Evolutionary conservation across 2,888 invertebrate species (phyloP), one percentile per base, ranked within the genome.

Genomic region (Morpho achilles): DNA sequence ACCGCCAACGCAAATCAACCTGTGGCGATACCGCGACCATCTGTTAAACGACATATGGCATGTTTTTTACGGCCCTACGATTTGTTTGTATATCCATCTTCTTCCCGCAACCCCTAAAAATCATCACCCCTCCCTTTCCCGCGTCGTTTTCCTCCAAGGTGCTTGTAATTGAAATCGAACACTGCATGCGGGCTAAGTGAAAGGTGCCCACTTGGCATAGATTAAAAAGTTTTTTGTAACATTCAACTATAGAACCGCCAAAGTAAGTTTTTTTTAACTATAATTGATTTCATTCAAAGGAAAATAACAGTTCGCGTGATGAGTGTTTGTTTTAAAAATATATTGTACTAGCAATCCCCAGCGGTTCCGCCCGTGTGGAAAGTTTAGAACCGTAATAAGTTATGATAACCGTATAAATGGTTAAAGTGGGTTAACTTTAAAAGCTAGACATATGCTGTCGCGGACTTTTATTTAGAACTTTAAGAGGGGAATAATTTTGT

Each of bases 131-230:
- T 82, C 81, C 63, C 74, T n/a, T 63, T 87, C 72, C 8, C 60
- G 49, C 77, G 67, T 72, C 65, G 80, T 83, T 82, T 85, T 84
- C 77, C 81, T 87, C 82, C 84, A 79, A 85, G 81, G 79, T 78
- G 76, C 77, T 70, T 75, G 82, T 83, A 84, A 87, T 86, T 87
- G 87, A 87, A 87, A 87, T 80, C 79, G 84, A 82, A 85, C 81
- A 83, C 84, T 84, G 77, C 80, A 88, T 87, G 86, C 87, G 87
- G 87, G 87, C 74, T 75, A 79, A 86, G 87, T 83, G 87, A 86
- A 88, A 87, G 87, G 84, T 79, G 32, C 77, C 73, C 55, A 71
- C 73, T 71, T 72, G 70, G 44, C 80, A 84, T 69, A 82, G 83
- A 84, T 69, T 74, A 82, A 61, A 16, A 50, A 43, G 41, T 62